Base-by-base conservation (phyloP, 2,113 vertebrate genomes). In the Galbula dea region DNA sequence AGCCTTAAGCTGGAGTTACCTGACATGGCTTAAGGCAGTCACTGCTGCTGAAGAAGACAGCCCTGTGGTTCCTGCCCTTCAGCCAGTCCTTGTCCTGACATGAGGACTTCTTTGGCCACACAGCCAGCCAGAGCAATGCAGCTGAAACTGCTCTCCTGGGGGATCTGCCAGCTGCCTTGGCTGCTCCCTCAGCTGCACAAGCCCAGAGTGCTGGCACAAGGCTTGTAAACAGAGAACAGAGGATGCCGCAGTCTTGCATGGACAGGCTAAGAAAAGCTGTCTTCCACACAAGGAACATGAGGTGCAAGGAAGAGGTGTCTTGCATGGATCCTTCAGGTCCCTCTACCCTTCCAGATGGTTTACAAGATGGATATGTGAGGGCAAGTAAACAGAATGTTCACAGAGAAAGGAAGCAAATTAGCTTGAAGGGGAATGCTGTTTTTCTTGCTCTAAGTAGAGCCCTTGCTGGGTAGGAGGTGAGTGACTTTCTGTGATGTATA, bases 171-270 rank as follows among this genome's bases (percentile, higher is more conserved):
- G 27, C 19, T 78, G 37, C 20, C 43, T 45, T 32, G 41, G 15
- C 20, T 84, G 46, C n/a, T 72, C 22, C 37, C 32, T 63, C 15
- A 5, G 4, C n/a, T 75, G 55, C 32, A 32, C 18, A 54, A 11
- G 12, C 17, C 20, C 52, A 26, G 7, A 10, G 9, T 43, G 20
- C 5, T 67, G 43, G 17, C 10, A 59, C 32, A 52, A 62, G 34
- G 24, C 26, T 20, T 39, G 16, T 7, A 17, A 87, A 73, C 3
- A 68, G 5, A 62, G 27, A 17, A 29, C 57, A 65, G 45, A 68
- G 12, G 7, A 52, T 3, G 2, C 68, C 29, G 14, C 18, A 48
- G 3, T 39, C 22, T 55, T 51, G 21, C 2, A 15, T 0, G 6
- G 10, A 24, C 18, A 46, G 41, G 3, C 19, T 12, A 58, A 88